Conservation (phyloP, 2,113 vertebrate species). For the Microcebus murinus region DNA sequence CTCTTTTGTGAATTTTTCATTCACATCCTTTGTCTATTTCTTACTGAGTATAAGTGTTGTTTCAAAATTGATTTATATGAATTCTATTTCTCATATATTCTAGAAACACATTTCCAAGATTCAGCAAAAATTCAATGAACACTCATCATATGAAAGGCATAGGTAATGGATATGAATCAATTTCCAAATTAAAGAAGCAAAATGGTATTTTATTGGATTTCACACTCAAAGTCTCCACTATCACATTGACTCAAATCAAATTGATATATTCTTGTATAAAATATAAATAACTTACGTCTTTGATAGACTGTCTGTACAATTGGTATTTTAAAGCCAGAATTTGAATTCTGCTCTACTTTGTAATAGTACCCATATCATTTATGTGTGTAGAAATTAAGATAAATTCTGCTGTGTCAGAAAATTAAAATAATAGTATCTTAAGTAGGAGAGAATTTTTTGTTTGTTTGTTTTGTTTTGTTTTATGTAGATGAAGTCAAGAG, state of each 20-base stretch:
- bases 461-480: not conserved
- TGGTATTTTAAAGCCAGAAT: not conserved
- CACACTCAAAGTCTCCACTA: not conserved
- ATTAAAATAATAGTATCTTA: not conserved
- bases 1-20: not conserved
- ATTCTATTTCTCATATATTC: not conserved
- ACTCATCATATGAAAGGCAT: not conserved
- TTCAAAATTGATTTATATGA: not conserved
- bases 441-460: not conserved
- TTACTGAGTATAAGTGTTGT: not conserved
- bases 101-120: not conserved
- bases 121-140: not conserved
- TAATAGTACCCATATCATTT: not conserved
- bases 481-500: not conserved
- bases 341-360: not conserved
- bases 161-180: not conserved
- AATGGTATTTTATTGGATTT: constrained; percentile 4
- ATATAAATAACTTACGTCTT: not conserved
- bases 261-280: not conserved
- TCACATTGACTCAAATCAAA: not conserved
- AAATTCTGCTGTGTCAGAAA: not conserved
- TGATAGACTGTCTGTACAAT: not conserved
- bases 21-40: not conserved
- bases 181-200: not conserved
- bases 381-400: not conserved